These are phyloP conservation scores for Chironex yamaguchii DNA, from an alignment of 30 jellyfish, hydroid and myxozoan genomes.

Conservation along the genomic window DNA sequence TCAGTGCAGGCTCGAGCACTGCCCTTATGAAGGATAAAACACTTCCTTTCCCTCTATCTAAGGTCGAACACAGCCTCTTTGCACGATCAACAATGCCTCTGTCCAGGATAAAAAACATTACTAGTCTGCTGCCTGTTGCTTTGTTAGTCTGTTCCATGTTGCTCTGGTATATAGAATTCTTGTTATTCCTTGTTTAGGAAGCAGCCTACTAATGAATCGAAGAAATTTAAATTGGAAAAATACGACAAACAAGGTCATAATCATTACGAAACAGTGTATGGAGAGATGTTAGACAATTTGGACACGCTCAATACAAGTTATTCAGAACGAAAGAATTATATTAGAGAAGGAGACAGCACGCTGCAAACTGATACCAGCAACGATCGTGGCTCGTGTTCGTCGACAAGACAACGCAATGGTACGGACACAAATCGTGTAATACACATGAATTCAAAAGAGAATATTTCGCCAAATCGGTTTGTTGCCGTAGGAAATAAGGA, in stretches of 20 bases:
- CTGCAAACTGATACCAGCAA: neutral
- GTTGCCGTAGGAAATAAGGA: neutral
- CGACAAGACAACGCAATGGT: neutral
- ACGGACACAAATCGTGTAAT: neutral
- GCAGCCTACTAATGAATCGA: neutral
- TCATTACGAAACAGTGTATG: slow-evolving; percentile 68
- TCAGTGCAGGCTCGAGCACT: too few species aligned
- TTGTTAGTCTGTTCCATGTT: too few species aligned
- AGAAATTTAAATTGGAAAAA: neutral
- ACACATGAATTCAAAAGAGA: neutral
- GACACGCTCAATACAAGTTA: slow-evolving; percentile 43
- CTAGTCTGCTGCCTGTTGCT: too few species aligned
- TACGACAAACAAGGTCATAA: slow-evolving; percentile 3
- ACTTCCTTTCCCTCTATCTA: too few species aligned
- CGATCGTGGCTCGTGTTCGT: neutral
- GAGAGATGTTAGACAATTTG: slow-evolving; percentile 62
- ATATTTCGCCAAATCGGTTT: neutral
- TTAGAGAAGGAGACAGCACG: neutral
- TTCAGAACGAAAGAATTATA: neutral
- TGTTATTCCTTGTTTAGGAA: neutral
- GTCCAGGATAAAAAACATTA: too few species aligned
- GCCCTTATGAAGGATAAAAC: too few species aligned
- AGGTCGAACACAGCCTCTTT: too few species aligned
- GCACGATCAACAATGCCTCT: too few species aligned
- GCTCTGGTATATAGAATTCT: too few species aligned